Evolutionary conservation across 2,797 vertebrate genomes (phyloP).

Genomic region (Pangasius krempfi): DNA sequence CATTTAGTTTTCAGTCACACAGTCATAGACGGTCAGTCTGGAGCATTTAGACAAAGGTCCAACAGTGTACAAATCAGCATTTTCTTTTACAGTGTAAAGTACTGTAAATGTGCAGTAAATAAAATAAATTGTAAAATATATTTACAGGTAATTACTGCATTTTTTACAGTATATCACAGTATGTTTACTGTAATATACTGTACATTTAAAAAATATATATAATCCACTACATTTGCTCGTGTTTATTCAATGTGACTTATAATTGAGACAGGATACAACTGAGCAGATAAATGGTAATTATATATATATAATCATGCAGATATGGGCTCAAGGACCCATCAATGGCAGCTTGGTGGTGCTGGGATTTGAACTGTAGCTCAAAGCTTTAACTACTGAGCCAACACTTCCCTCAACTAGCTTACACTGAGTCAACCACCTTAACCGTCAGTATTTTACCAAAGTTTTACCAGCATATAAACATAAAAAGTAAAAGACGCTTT

Average conservation of each 20-base stretch:
- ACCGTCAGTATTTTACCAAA: not conserved
- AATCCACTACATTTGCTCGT: not conserved
- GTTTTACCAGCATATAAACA: no score
- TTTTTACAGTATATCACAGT: not conserved
- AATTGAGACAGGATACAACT: not conserved
- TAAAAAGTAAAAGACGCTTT: not conserved
- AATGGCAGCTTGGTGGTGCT: not conserved
- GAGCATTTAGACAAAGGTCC: not conserved
- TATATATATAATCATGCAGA: no score
- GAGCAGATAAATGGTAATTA: no score
- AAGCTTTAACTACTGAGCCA: not conserved
- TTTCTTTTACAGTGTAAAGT: not conserved
- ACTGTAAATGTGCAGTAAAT: not conserved
- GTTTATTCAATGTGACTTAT: not conserved
- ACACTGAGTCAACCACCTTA: not conserved
- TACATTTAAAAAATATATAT: not conserved
- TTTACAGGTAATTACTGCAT: not conserved
- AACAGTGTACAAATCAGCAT: no score
- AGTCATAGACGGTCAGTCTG: slow-evolving; percentile 5
- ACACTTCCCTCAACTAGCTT: not conserved
- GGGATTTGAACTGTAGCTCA: not conserved
- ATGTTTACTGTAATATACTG: not conserved
- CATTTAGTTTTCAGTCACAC: slow-evolving; percentile 11
- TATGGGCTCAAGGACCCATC: not conserved
- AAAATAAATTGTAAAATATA: not conserved